Evolutionary conservation across 1,140 invertebrate species (phyloP).

Genomic region (Brachionus manjavacas): DNA sequence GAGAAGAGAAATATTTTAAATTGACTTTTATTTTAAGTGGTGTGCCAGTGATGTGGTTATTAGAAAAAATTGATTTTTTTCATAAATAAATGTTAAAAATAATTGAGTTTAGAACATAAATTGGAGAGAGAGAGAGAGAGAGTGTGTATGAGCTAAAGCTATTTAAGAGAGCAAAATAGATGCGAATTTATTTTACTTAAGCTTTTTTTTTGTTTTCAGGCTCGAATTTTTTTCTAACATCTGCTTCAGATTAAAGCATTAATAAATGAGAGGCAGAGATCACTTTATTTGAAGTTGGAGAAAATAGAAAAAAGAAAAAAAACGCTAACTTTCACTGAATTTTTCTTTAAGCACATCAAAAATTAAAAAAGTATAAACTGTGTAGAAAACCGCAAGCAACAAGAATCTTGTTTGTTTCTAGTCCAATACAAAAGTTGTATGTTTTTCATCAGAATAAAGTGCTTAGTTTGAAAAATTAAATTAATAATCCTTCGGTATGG

Average conservation of each 20-base stretch:
- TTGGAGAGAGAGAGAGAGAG: too few species aligned
- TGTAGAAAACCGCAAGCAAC: neutral
- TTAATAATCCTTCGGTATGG: neutral
- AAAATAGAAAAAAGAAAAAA: neutral
- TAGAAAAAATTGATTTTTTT: too few species aligned
- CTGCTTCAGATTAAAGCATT: neutral
- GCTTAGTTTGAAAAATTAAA: neutral
- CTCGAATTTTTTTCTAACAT: neutral
- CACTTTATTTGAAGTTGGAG: neutral
- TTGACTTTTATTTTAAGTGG: too few species aligned
- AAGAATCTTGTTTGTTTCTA: neutral
- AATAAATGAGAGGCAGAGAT: neutral
- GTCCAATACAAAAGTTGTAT: neutral
- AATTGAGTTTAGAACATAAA: too few species aligned
- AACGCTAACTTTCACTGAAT: neutral
- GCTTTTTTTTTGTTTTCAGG: neutral
- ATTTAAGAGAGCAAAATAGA: too few species aligned
- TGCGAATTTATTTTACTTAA: neutral
- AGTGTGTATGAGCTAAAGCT: too few species aligned
- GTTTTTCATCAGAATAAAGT: neutral
- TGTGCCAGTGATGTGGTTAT: too few species aligned
- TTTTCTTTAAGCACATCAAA: neutral
- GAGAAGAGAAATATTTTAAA: too few species aligned
- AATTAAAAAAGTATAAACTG: neutral
- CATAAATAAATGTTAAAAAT: too few species aligned